Conservation (phyloP, 2,797 vertebrate genomes). For the Xenentodon cancila region DNA sequence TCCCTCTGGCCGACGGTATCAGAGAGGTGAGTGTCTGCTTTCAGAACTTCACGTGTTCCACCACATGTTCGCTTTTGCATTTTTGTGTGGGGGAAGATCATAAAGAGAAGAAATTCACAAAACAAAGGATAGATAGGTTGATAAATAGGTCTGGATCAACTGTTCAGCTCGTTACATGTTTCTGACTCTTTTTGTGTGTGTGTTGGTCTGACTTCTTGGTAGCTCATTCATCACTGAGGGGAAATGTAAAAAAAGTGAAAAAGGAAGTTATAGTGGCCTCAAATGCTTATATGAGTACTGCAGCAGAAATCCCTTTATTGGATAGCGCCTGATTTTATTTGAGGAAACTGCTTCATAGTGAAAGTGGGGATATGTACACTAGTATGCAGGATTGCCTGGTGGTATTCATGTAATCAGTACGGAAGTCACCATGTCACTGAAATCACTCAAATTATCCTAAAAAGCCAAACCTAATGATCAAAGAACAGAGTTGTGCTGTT, state of each 20-base stretch:
- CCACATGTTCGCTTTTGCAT: neutral
- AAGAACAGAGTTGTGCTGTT: too few species aligned
- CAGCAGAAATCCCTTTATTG: neutral
- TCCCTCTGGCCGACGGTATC: conserved; percentile 10
- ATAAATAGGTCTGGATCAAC: too few species aligned
- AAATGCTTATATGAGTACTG: neutral
- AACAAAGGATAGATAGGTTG: too few species aligned
- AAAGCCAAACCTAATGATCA: too few species aligned
- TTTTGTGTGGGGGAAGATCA: neutral
- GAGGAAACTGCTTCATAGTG: too few species aligned
- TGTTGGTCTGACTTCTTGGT: conserved; percentile 26
- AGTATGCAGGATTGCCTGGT: too few species aligned
- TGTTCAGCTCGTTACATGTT: too few species aligned
- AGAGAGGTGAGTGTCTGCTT: conserved; percentile 48
- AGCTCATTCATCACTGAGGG: conserved; percentile 2
- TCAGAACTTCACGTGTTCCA: neutral
- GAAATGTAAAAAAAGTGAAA: conserved; percentile 46
- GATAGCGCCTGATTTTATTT: neutral
- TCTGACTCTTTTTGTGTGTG: too few species aligned
- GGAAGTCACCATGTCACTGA: too few species aligned
- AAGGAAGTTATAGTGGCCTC: conserved; percentile 24
- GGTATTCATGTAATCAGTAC: too few species aligned
- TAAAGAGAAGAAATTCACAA: neutral
- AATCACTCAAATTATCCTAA: too few species aligned
- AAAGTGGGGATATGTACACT: too few species aligned